Evolutionary conservation across 2,113 vertebrate species (phyloP).

Genomic region (Cavia porcellus): DNA sequence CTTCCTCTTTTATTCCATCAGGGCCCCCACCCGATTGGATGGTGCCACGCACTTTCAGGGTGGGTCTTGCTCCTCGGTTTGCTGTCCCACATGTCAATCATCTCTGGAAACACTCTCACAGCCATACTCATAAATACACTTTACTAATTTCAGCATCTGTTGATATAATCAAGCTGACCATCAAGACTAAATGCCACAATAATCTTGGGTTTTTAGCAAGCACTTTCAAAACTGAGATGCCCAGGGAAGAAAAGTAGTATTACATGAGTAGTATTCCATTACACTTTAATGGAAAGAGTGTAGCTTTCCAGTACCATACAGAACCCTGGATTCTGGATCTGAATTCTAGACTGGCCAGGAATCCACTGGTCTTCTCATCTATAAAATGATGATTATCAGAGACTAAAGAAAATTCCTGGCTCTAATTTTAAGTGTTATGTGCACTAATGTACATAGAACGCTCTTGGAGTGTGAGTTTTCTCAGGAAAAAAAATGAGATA

Average conservation of each 20-base stretch:
- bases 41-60: background rate
- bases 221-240: background rate
- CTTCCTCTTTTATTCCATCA: background rate
- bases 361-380: background rate
- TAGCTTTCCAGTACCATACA: background rate
- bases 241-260: background rate
- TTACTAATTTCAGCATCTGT: background rate
- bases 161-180: background rate
- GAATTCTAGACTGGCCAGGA: background rate
- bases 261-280: background rate
- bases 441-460: background rate
- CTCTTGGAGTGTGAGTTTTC: constrained; percentile 10
- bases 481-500: constrained; percentile 26
- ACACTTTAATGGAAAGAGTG: background rate
- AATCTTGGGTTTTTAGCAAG: constrained; percentile 6
- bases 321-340: background rate
- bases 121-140: background rate
- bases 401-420: background rate
- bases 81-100: background rate
- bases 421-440: background rate
- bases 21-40: background rate
- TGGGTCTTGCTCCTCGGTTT: background rate
- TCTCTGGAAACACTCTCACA: background rate
- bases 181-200: background rate
- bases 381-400: background rate